Evolutionary conservation across 1,140 invertebrate species (phyloP).

Genomic region (Pseudomyrmex cubaensis): DNA sequence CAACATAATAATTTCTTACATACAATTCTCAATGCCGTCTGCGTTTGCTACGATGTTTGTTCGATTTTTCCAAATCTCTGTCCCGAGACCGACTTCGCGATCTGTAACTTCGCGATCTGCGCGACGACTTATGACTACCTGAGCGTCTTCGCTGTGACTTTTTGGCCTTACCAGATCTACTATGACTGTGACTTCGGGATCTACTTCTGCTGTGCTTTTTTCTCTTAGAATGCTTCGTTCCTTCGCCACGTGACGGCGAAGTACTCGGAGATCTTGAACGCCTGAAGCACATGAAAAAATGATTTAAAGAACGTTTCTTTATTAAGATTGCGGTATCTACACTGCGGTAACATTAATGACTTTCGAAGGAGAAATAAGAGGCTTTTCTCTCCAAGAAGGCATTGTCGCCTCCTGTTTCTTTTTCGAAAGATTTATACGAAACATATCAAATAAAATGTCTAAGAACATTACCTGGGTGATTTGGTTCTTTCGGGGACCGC

Average conservation of each 20-base stretch:
- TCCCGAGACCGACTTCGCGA: slow-evolving; percentile 86
- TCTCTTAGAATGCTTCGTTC: slow-evolving; percentile 83
- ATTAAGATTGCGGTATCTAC: too few species aligned
- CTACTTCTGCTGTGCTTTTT: slow-evolving; percentile 85
- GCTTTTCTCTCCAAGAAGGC: too few species aligned
- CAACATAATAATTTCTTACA: background rate
- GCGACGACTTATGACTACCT: slow-evolving; percentile 85
- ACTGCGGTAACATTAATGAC: too few species aligned
- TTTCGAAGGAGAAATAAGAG: too few species aligned
- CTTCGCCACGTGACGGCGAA: slow-evolving; percentile 79
- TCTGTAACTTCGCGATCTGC: slow-evolving; percentile 83
- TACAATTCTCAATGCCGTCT: slow-evolving; percentile 75
- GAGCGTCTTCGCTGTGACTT: slow-evolving; percentile 82
- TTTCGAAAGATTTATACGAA: too few species aligned
- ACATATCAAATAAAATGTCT: background rate
- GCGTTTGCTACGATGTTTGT: slow-evolving; percentile 82
- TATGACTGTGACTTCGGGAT: slow-evolving; percentile 85
- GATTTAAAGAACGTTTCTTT: background rate
- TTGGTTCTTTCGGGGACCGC: slow-evolving; percentile 81
- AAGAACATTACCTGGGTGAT: slow-evolving; percentile 79
- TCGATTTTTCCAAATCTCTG: slow-evolving; percentile 80
- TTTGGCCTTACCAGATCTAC: slow-evolving; percentile 83
- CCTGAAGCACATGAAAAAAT: slow-evolving; percentile 73
- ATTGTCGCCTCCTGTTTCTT: too few species aligned
- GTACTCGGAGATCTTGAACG: slow-evolving; percentile 80